Evolutionary conservation across 2,113 vertebrate species (phyloP), one percentile per base, ranked within the genome.

Genomic region (Mobula hypostoma): DNA sequence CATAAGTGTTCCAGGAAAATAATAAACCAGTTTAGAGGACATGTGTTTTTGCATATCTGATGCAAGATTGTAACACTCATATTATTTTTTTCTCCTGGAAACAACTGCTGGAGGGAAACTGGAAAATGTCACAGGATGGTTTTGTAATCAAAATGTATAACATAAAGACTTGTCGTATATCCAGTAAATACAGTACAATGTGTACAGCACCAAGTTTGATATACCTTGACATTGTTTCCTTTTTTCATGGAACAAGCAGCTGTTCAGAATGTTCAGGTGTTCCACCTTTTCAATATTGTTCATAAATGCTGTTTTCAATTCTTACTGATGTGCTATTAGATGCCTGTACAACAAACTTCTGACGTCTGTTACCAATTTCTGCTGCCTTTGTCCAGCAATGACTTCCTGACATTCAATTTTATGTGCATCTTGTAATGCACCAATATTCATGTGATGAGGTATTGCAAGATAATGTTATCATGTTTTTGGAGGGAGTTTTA

Each of bases 101-200:
- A 40, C 68, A 92, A 72, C 7, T 70, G 66, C 70, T 72, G 68
- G 90, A 92, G 32, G 36, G 90, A 72, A 72, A 29, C 90, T 92
- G 90, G 36, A 92, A 92, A 92, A 92, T 92, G 66, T 92, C 66
- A 92, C 63, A 92, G 32, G 63, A 48, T 92, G 68, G 32, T 72
- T 92, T 92, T 72, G 90, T 92, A 72, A 92, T 92, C 68, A 92
- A 72, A 40, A 72, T 15, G 66, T 72, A 40, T 40, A 17, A 48
- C 90, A 72, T 21, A 88, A 88, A 61, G 24, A 88, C 83, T 5
- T 87, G 19, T 56, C 80, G 21, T n/a, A 29, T 29, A 56, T 88
- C n/a, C 58, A 61, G 83, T 63, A 11, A 56, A 15, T 91, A 91
- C 63, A 11, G n/a, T 91, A 36, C 32, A 36, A 36, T 7, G 19